These are phyloP conservation scores for Vultur gryphus DNA, from an alignment of 2,797 vertebrate species.

Conservation along the genomic window DNA sequence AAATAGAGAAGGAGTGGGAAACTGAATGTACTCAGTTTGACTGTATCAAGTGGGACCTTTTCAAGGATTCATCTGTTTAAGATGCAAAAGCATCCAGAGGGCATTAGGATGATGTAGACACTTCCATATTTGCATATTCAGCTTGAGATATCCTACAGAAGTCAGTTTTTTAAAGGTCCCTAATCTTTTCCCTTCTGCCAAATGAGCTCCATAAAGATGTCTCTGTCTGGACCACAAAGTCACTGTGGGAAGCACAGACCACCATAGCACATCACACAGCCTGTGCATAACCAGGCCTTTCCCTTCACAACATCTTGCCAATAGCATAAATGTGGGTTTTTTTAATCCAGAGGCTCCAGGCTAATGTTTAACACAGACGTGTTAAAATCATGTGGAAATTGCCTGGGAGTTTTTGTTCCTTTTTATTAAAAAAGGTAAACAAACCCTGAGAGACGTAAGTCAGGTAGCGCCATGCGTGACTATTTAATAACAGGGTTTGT, in stretches of 20 bases:
- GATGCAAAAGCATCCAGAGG: not conserved
- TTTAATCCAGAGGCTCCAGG: not conserved
- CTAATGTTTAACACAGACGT: not conserved
- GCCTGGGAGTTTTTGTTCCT: not conserved
- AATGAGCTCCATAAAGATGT: not conserved
- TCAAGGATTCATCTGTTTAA: not conserved
- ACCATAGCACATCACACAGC: not conserved
- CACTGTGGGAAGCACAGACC: not conserved
- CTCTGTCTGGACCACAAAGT: not conserved
- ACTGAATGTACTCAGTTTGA: not conserved
- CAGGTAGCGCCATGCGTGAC: not conserved
- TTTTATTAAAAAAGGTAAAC: conserved; percentile 3
- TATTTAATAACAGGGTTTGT: not conserved
- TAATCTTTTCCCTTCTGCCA: not conserved
- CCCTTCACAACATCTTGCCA: not conserved
- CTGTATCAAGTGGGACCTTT: not conserved
- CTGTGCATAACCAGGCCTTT: not conserved
- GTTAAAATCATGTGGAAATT: conserved; percentile 11
- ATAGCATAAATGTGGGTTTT: not conserved
- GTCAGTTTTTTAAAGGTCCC: not conserved
- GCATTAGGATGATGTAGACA: not conserved
- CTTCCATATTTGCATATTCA: not conserved
- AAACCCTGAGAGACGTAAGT: not conserved
- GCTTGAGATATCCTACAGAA: not conserved
- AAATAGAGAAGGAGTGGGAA: not conserved